These are phyloP conservation scores for Brachyhypopomus gauderio DNA, from an alignment of 2,113 vertebrate species.

Conservation along the genomic window DNA sequence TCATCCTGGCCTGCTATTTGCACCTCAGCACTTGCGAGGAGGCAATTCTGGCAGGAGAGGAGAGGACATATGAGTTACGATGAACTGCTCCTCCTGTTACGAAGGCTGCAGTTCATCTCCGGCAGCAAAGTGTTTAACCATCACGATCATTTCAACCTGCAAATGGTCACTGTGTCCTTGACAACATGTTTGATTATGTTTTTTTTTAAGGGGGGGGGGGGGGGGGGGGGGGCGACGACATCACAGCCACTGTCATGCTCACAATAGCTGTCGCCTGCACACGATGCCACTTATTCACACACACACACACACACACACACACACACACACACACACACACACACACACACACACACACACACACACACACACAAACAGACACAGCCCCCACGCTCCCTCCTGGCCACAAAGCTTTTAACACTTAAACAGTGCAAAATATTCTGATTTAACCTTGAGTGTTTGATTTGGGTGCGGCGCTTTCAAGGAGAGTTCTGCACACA, in stretches of 20 bases:
- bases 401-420: slow-evolving; percentile 81
- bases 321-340: slow-evolving; percentile 26
- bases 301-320: background rate
- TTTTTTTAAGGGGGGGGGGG: slow-evolving; percentile 69
- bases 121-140: slow-evolving; percentile 73
- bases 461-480: slow-evolving; percentile 45
- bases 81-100: slow-evolving; percentile 48
- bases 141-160: slow-evolving; percentile 75
- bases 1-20: slow-evolving; percentile 66
- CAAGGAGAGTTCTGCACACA: slow-evolving; percentile 45
- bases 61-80: slow-evolving; percentile 59
- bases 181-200: slow-evolving; percentile 81
- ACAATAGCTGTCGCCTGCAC: background rate
- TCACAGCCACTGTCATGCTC: slow-evolving; percentile 72
- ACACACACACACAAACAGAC: slow-evolving; percentile 11
- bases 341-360: background rate
- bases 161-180: slow-evolving; percentile 81
- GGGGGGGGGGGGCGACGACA: slow-evolving; percentile 53
- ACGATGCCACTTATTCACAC: slow-evolving; percentile 12
- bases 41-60: slow-evolving; percentile 62
- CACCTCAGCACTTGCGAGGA: slow-evolving; percentile 66
- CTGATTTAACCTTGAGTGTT: slow-evolving; percentile 78
- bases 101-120: slow-evolving; percentile 63
- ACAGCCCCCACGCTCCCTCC: slow-evolving; percentile 19
- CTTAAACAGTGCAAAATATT: slow-evolving; percentile 83